Evolutionary conservation across 2,888 invertebrate genomes (phyloP).

Genomic region (Pocota personata): DNA sequence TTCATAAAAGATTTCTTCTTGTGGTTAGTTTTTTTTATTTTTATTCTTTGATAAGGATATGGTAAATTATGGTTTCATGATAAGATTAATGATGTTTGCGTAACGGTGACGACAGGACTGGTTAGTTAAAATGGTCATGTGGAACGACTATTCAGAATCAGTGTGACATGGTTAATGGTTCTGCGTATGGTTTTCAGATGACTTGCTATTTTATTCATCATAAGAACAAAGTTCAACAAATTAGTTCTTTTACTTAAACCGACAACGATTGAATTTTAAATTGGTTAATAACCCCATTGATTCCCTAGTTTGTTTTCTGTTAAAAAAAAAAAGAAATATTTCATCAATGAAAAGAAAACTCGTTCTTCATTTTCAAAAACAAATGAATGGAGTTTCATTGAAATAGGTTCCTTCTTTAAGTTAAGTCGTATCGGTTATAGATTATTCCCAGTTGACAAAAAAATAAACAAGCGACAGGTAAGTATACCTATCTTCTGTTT

Average conservation of each 20-base stretch:
- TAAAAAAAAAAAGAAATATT: not conserved
- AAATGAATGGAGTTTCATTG: not conserved
- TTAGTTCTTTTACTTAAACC: not conserved
- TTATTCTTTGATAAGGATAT: slow-evolving; percentile 1
- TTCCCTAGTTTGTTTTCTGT: not conserved
- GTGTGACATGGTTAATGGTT: slow-evolving; percentile 57
- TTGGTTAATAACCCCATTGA: not conserved
- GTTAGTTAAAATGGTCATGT: slow-evolving; percentile 38
- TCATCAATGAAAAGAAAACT: not conserved
- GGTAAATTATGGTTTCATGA: not conserved
- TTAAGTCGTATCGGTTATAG: not conserved
- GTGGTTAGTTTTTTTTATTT: slow-evolving; percentile 32
- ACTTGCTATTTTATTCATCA: slow-evolving; percentile 44
- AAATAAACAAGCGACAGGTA: not conserved
- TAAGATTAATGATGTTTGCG: slow-evolving; percentile 62
- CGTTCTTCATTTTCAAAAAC: not conserved
- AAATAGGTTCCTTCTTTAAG: not conserved
- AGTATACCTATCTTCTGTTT: not conserved
- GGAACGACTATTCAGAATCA: slow-evolving; percentile 23
- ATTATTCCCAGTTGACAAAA: not conserved
- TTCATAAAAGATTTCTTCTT: slow-evolving; percentile 12
- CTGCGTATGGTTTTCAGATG: slow-evolving; percentile 25
- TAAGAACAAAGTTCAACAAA: not conserved
- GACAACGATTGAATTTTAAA: not conserved
- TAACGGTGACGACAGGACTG: slow-evolving; percentile 46